Evolutionary conservation across 1,140 invertebrate genomes (phyloP), one percentile per base, ranked within the genome.

Genomic region (Maconellicoccus hirsutus): DNA sequence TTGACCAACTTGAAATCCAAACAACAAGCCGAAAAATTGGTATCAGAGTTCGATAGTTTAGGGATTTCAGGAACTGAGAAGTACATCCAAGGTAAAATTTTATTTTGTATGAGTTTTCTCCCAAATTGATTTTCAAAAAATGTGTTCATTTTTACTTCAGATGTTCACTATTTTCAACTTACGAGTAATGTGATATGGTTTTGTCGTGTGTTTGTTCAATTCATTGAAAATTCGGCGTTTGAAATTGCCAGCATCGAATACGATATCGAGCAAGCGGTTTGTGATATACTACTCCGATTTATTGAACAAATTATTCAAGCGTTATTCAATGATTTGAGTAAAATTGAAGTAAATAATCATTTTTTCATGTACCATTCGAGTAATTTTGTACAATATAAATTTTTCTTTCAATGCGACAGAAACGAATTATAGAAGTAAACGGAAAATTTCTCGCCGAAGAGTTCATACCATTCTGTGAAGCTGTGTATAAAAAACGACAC

Each of bases 1-100:
- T 87, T 87, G 0, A 83, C 85, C 69, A 89, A 90, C 79, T 82
- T 87, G 61, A 80, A 84, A 72, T 84, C 84, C 33, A 83, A 84
- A 76, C 78, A 77, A 19, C 80, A 79, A 29, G 76, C 85, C 59
- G 77, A 79, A 10, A 83, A 82, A 74, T 85, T 83, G 74, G 69
- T 86, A 7, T 81, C 82, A 42, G 86, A 87, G 75, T 81, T 86
- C 80, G 77, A 76, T 14, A 80, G 83, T 29, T 76, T 84, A 71
- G 85, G 85, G 10, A 76, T 87, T 22, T 75, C 78, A 19, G 77
- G 79, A 70, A 75, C 86, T 10, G 79, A 83, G 33, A 76, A 77
- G 29, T 86, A 82, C 77, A 78, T 85, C 7, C 84, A 81, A 75
- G 84, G 84, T 85, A 76, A 78, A 74, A 22, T 10, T 63, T 38